A percentile compares a stretch with the other conserved stretches of the same genome.
These are phyloP conservation scores for Andrena cerasifolii DNA, from an alignment of 1,140 invertebrate genomes.

Conservation along the genomic window DNA sequence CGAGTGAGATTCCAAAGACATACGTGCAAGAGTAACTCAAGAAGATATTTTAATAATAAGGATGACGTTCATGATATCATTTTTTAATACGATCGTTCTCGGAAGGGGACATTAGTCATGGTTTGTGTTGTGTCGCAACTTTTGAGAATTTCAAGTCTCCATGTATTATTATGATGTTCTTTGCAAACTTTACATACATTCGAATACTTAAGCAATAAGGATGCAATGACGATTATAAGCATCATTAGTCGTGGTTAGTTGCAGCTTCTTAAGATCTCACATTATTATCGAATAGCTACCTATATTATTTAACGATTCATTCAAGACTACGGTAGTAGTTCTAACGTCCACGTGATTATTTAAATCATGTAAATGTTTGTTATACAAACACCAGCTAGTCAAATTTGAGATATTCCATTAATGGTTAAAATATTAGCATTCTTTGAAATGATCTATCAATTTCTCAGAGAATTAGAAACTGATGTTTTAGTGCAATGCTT, in stretches of 20 bases:
- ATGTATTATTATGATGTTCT: constrained; percentile 14
- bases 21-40: constrained; percentile 34
- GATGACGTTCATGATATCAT: constrained; percentile 16
- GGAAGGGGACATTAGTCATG: not conserved
- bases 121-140: constrained; percentile 12
- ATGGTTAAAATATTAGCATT: constrained; percentile 32
- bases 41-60: constrained; percentile 57
- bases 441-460: constrained; percentile 41
- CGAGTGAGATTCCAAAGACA: constrained; percentile 9
- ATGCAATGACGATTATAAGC: constrained; percentile 30
- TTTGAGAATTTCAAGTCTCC: constrained; percentile 26
- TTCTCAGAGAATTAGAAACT: constrained; percentile 49
- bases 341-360: constrained; percentile 34
- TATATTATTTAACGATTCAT: constrained; percentile 38
- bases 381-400: constrained; percentile 65
- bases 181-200: constrained; percentile 23
- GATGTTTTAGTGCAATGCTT: constrained; percentile 73
- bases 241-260: constrained; percentile 35
- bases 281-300: constrained; percentile 35
- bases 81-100: constrained; percentile 10
- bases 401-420: constrained; percentile 51
- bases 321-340: constrained; percentile 49
- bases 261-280: constrained; percentile 34
- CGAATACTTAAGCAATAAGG: constrained; percentile 52
- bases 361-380: constrained; percentile 60